These are phyloP conservation scores for Channa argus DNA, from an alignment of 2,113 vertebrate species.

Conservation along the genomic window DNA sequence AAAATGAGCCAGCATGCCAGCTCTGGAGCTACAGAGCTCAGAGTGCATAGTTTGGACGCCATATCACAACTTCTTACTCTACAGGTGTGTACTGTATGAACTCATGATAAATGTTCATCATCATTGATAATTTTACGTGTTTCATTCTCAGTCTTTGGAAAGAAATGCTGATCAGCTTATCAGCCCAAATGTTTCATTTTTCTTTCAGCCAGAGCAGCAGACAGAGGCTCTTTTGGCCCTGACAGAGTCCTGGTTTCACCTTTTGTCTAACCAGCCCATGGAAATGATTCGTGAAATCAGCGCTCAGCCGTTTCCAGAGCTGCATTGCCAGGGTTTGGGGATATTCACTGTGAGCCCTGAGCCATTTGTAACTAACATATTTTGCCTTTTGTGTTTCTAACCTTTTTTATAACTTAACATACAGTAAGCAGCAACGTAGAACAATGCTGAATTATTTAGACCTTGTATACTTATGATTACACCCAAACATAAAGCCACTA, in stretches of 20 bases:
- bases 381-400: background rate
- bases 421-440: no score
- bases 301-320: conserved; percentile 94
- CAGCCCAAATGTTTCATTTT: background rate
- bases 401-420: no score
- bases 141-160: background rate
- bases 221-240: conserved; percentile 93
- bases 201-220: conserved; percentile 89
- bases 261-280: conserved; percentile 88
- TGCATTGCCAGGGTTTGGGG: conserved; percentile 89
- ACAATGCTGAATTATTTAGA: background rate
- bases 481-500: background rate
- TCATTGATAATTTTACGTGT: no score
- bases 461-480: background rate
- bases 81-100: conserved; percentile 79
- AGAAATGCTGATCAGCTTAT: background rate
- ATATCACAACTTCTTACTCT: conserved; percentile 89
- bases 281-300: conserved; percentile 92
- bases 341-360: conserved; percentile 88
- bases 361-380: background rate
- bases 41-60: conserved; percentile 92
- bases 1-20: conserved; percentile 87
- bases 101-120: no score
- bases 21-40: conserved; percentile 86
- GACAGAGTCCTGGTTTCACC: conserved; percentile 92